Percentiles rank a stretch among this genome's conserved stretches.
phyloP scores from a whole-genome alignment of 2,113 vertebrate genomes.

The Dicaeum eximium region DNA sequence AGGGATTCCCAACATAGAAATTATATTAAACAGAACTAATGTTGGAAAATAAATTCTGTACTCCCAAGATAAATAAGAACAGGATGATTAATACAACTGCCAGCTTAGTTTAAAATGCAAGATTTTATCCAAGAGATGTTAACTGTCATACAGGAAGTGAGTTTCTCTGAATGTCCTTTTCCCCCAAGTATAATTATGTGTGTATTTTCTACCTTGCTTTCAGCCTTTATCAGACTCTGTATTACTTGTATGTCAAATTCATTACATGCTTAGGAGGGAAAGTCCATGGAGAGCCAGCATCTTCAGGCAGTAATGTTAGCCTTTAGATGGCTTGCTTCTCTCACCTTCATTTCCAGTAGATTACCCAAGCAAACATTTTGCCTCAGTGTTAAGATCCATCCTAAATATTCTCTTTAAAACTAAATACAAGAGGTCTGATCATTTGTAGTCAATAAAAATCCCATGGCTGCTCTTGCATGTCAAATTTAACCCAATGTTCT shows the following conservation, averaged over 20 bases:
- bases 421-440: conserved; percentile 9
- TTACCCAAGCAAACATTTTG: background rate
- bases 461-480: conserved; percentile 50
- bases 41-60: background rate
- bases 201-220: background rate
- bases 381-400: background rate
- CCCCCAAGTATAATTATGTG: background rate
- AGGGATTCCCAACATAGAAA: background rate
- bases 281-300: background rate
- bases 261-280: background rate
- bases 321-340: background rate
- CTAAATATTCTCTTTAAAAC: conserved; percentile 17
- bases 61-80: background rate
- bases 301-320: background rate
- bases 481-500: conserved; percentile 52
- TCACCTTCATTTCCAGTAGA: background rate
- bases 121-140: background rate
- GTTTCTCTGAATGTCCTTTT: background rate
- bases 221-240: background rate
- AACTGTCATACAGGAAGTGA: background rate
- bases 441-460: conserved; percentile 57
- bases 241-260: background rate
- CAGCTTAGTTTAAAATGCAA: background rate
- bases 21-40: background rate
- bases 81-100: background rate